Conservation (phyloP, 2,797 vertebrate genomes). For the Lithobates sylvaticus region DNA sequence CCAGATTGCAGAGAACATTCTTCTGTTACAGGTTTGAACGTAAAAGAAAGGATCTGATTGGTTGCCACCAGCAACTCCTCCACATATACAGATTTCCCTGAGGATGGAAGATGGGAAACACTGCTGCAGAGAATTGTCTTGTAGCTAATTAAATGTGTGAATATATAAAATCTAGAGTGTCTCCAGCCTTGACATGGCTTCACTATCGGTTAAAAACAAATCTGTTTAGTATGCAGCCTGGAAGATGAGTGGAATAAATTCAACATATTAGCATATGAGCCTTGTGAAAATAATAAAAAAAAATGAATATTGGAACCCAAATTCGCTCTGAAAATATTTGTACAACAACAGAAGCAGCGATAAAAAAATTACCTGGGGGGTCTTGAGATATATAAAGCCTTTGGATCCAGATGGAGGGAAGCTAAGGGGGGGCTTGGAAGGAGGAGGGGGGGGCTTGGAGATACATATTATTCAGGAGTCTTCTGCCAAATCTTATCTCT, state of each 20-base stretch:
- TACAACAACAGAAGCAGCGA: constrained; percentile 59
- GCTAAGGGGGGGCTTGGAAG: constrained; percentile 38
- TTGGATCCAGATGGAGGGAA: constrained; percentile 60
- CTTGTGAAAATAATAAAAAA: constrained; percentile 44
- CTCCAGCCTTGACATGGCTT: constrained; percentile 31
- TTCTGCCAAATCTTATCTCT: constrained; percentile 61
- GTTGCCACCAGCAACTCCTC: not conserved
- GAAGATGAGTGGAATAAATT: constrained; percentile 50
- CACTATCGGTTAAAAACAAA: constrained; percentile 41
- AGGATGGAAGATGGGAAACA: not conserved
- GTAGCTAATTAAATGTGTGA: constrained; percentile 42
- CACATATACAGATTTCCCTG: not conserved
- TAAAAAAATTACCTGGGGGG: constrained; percentile 50
- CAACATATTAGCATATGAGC: constrained; percentile 57
- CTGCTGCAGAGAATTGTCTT: constrained; percentile 22
- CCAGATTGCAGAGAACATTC: no score
- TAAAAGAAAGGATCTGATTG: not conserved
- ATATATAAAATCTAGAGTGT: constrained; percentile 27
- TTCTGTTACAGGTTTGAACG: no score
- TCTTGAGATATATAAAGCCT: constrained; percentile 56
- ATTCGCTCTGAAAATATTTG: constrained; percentile 60
- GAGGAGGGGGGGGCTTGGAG: constrained; percentile 28
- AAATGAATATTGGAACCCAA: constrained; percentile 40
- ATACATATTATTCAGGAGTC: constrained; percentile 58
- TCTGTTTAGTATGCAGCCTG: constrained; percentile 60